Evolutionary conservation across 2,113 vertebrate genomes (phyloP), one percentile per base, ranked within the genome.

Genomic region (Austrofundulus limnaeus): DNA sequence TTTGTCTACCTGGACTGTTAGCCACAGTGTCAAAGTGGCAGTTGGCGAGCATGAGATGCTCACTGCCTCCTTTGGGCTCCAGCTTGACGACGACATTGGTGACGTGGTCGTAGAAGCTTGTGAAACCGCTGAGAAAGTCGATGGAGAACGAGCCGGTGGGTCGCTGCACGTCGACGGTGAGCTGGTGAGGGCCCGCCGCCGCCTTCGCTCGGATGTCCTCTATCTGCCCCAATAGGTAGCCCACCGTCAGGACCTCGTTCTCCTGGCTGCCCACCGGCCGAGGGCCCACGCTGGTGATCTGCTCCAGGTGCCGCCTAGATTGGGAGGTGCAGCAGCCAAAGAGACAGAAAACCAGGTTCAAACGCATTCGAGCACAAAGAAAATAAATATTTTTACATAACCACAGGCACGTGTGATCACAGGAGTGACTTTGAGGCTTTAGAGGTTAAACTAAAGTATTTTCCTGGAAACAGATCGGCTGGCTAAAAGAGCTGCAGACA

Each of bases 21-120:
- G 95, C 93, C 81, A 99, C 96, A 0, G 95, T 95, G 89, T 99
- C 97, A 85, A 99, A 98, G 88, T 99, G 97, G 81, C 97, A 98
- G 70, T 99, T 99, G 48, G 95, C 96, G 43, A 99, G 88, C 61
- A 99, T 92, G 17, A 97, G 91, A 75, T 98, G 95, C 80, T 95
- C 78, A 0, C 95, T 89, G 50, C 95, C 95, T 0, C 15, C 77
- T 59, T 70, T 92, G 9, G 97, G 96, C 78, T 98, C 96, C 70
- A 99, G 87, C 61, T 93, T 94, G 38, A 98, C 96, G 0, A 90
- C 93, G 0, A 99, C 75, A 74, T 98, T 99, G 75, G 95, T 97
- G 88, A 99, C 92, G 2, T 92, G 95, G 87, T 96, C 96, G 48
- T 99, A 99, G 78, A 94, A 98, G 88, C 97, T 98, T 45, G 95